Evolutionary conservation across 2,113 vertebrate genomes (phyloP).

Genomic region (Opisthocomus hoazin): DNA sequence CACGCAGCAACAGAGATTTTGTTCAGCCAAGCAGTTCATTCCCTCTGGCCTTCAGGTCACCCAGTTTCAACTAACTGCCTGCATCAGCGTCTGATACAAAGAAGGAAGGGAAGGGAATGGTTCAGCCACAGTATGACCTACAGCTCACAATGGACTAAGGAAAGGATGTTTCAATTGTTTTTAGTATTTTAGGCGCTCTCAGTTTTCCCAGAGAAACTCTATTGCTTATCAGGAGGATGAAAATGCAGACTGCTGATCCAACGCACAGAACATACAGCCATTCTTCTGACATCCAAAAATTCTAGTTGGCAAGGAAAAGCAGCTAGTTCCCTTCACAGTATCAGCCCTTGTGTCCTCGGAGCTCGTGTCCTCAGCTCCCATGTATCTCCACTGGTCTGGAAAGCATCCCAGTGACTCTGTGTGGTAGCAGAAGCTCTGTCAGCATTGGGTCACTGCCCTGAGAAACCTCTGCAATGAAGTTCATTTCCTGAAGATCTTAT

Average conservation of each 20-base stretch:
- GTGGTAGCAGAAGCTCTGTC: slow-evolving; percentile 12
- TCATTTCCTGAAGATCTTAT: slow-evolving; percentile 23
- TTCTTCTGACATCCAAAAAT: background rate
- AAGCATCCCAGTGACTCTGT: background rate
- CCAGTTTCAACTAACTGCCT: background rate
- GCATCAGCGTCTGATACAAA: background rate
- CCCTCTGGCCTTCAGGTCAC: background rate
- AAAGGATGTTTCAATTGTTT: background rate
- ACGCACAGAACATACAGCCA: background rate
- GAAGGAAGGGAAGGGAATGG: background rate
- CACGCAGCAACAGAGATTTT: background rate
- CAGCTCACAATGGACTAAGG: background rate
- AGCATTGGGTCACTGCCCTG: background rate
- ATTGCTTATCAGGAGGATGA: background rate
- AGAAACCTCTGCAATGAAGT: background rate
- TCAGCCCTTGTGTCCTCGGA: background rate
- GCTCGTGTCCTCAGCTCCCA: background rate
- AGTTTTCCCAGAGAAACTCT: background rate
- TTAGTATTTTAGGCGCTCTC: background rate
- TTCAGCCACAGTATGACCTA: background rate
- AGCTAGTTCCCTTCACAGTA: background rate
- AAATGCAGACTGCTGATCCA: background rate
- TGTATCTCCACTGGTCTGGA: background rate
- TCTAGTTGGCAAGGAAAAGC: background rate
- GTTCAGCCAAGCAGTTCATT: background rate